Evolutionary conservation across 1,140 invertebrate species (phyloP), one percentile per base, ranked within the genome.

Genomic region (Tetragonula clypearis): DNA sequence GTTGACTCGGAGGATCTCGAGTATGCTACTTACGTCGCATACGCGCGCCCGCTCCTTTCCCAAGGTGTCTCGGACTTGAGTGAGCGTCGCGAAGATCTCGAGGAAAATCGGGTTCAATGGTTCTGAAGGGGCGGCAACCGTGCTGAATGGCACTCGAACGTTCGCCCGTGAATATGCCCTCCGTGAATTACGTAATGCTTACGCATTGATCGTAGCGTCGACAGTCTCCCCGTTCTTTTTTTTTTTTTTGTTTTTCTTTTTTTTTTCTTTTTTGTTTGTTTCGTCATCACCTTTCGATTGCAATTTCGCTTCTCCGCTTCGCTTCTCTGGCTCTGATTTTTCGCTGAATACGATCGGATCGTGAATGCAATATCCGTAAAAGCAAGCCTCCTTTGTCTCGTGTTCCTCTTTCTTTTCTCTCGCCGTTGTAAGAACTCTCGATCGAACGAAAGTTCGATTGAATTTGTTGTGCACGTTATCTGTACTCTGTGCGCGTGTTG

Each of bases 121-220:
- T 12, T 26, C 56, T 21, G 26, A 11, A 71, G 66, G n/a, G 68
- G 35, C 21, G 11, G 17, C n/a, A 26, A 65, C n/a, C 6, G 19
- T 19, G 23, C 41, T 76, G 74, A 60, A 76, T 66, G 77, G 49
- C 49, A 30, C 35, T 82, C 56, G 9, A 65, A 75, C 19, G 8
- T 23, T 58, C 23, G 23, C 58, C 21, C 12, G 72, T 41, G 41
- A 41, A 41, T 41, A 41, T 41, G 12, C 41, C 56, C n/a, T 30
- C 6, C 35, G 56, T 41, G 66, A 86, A 83, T 83, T 78, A 68
- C 58, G 69, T 62, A 62, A 58, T 78, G 21, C 41, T 30, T 35
- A 41, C 49, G 75, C 72, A 86, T 86, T 72, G 72, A 82, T 83
- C 55, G 66, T 6, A 6, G 41, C 69, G 55, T 73, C 71, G 71